phyloP scores from a whole-genome alignment of 64 coral and sea anemone genomes.

The Montipora sp. region DNA sequence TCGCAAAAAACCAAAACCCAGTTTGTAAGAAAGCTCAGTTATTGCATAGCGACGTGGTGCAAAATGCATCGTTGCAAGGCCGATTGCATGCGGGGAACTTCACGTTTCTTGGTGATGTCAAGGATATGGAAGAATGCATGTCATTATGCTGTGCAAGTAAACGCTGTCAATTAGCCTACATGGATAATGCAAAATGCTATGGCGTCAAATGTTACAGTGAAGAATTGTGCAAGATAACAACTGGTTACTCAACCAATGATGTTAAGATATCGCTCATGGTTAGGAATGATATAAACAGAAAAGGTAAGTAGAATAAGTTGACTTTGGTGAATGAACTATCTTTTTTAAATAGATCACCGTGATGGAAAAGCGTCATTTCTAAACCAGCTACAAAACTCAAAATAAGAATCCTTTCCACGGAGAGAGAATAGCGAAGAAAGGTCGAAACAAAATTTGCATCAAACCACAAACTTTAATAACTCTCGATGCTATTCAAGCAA shows the following conservation, averaged over 20 bases:
- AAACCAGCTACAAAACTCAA: too few species aligned
- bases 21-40: constrained; percentile 94
- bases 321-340: too few species aligned
- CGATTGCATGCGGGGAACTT: constrained; percentile 88
- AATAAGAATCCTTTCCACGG: too few species aligned
- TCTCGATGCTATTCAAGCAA: too few species aligned
- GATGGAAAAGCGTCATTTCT: too few species aligned
- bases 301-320: constrained; percentile 52
- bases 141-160: constrained; percentile 85
- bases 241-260: constrained; percentile 75
- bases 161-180: constrained; percentile 85
- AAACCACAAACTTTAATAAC: too few species aligned
- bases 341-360: too few species aligned
- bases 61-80: constrained; percentile 84
- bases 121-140: constrained; percentile 92
- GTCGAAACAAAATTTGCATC: too few species aligned
- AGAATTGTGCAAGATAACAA: constrained; percentile 83
- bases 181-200: constrained; percentile 89
- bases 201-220: constrained; percentile 92
- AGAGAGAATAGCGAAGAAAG: too few species aligned
- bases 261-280: constrained; percentile 97
- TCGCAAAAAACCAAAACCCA: constrained; percentile 93
- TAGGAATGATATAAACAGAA: constrained; percentile 91
- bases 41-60: constrained; percentile 82
- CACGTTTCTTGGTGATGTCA: constrained; percentile 78